A percentile compares a stretch with the other conserved stretches of the same genome.
These are phyloP conservation scores for Argyresthia albistria DNA, from an alignment of 2,888 invertebrate species.

Conservation along the genomic window DNA sequence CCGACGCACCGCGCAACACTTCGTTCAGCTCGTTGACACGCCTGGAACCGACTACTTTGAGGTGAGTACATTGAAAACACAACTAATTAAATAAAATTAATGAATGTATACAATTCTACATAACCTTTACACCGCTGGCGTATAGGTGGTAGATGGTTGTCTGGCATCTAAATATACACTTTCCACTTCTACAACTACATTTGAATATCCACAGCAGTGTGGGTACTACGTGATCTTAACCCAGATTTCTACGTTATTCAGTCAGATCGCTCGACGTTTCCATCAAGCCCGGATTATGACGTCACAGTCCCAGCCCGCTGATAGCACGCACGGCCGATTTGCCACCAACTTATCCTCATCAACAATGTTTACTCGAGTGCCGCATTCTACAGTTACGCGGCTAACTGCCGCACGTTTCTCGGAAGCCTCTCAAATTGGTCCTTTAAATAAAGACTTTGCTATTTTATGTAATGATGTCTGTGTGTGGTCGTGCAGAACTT, in stretches of 20 bases:
- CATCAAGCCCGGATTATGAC: not conserved
- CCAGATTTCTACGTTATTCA: too few species aligned
- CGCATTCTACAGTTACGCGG: not conserved
- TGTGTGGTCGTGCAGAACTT: conserved; percentile 86
- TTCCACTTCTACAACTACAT: too few species aligned
- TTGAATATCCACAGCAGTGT: too few species aligned
- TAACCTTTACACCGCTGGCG: too few species aligned
- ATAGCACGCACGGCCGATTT: not conserved
- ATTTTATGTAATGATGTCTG: conserved; percentile 5
- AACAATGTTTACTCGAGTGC: not conserved
- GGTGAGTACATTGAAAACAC: conserved; percentile 23
- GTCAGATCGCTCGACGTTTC: too few species aligned
- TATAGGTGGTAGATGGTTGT: too few species aligned
- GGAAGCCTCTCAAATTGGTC: conserved; percentile 1
- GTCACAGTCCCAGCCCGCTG: not conserved
- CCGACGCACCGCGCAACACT: conserved; percentile 88
- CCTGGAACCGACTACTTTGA: conserved; percentile 72
- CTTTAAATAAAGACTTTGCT: not conserved
- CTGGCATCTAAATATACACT: too few species aligned
- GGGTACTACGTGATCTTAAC: too few species aligned
- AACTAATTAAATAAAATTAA: not conserved
- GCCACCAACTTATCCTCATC: not conserved
- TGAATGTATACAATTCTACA: too few species aligned
- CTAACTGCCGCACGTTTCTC: not conserved
- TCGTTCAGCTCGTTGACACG: conserved; percentile 91